phyloP scores from a whole-genome alignment of 2,113 vertebrate genomes.

The Myodes glareolus region DNA sequence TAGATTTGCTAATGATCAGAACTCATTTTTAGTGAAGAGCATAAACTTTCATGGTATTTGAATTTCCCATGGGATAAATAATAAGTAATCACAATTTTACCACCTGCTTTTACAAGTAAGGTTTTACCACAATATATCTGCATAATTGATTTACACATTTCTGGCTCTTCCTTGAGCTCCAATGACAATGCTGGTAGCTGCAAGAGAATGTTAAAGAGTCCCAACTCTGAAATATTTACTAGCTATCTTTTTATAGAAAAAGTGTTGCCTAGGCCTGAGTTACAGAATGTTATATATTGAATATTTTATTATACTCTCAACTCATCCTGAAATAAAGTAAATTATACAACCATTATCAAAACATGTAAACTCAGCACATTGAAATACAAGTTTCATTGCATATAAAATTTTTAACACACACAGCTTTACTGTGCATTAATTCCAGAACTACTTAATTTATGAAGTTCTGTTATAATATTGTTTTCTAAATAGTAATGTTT shows the following conservation, averaged over 20 bases:
- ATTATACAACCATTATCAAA: conserved; percentile 65
- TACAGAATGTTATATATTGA: conserved; percentile 48
- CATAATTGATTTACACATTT: neutral
- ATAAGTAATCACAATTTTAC: neutral
- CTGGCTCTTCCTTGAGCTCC: neutral
- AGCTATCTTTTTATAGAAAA: conserved; percentile 23
- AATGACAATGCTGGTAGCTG: neutral
- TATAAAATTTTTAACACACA: conserved; percentile 62
- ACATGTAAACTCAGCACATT: conserved; percentile 46
- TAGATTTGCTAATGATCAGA: neutral
- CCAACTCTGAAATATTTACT: conserved; percentile 52
- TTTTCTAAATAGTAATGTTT: conserved; percentile 39
- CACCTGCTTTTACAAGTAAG: neutral
- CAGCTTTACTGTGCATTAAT: conserved; percentile 30
- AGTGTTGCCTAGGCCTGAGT: conserved; percentile 23
- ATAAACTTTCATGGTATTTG: neutral
- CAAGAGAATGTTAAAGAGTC: conserved; percentile 10
- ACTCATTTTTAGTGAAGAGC: neutral
- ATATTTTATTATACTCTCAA: conserved; percentile 59
- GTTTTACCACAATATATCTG: neutral
- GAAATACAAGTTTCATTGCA: neutral
- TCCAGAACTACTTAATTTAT: conserved; percentile 41
- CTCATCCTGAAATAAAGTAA: conserved; percentile 57
- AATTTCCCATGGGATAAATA: neutral
- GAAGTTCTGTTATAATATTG: neutral